Base-by-base conservation (phyloP, 2,888 invertebrate species). In the Hypena proboscidalis region DNA sequence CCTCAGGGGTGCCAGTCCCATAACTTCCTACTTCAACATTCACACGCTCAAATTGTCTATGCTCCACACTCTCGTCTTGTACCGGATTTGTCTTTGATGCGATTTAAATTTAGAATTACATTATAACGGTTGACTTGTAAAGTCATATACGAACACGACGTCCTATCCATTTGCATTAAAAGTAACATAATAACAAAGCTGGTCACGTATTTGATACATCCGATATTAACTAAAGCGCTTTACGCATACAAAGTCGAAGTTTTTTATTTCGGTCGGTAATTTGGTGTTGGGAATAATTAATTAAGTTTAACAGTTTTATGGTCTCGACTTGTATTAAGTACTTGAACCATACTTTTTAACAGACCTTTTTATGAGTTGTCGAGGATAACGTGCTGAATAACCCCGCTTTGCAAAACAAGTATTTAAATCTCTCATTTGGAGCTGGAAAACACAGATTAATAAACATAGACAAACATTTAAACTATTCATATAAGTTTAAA, bases 1-100 rank as follows among this genome's bases (percentile, higher is more conserved):
- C 42, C 45, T 27, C 46, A 62, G 77, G 78, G 77, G 71, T 51
- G 80, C 69, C 41, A 45, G 34, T n/a, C n/a, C n/a, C 37, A 29
- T 33, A 48, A 30, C 40, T 23, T 36, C 22, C 25, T 35, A 34
- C 19, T 23, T 32, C 34, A 29, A 34, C 10, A 33, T 43, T 33
- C 22, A 37, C 30, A 17, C 25, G 37, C 13, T 37, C 32, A 23
- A 37, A 38, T 38, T 33, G 27, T 14, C 19, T 34, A 29, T 44
- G 29, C 26, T 43, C 15, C 17, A 23, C 17, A 23, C 17, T 9
- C 14, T 9, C 34, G 21, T 14, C 21, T 40, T 10, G 10, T 33
- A 19, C 10, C 7, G n/a, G 15, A 15, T 17, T 7, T 15, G 13
- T 29, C 13, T 23, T 23, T 25, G 21, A 30, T 29, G 3, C 15